Evolutionary conservation across 2,888 invertebrate genomes (phyloP), one percentile per base, ranked within the genome.

Genomic region (Dasypogon diadema): DNA sequence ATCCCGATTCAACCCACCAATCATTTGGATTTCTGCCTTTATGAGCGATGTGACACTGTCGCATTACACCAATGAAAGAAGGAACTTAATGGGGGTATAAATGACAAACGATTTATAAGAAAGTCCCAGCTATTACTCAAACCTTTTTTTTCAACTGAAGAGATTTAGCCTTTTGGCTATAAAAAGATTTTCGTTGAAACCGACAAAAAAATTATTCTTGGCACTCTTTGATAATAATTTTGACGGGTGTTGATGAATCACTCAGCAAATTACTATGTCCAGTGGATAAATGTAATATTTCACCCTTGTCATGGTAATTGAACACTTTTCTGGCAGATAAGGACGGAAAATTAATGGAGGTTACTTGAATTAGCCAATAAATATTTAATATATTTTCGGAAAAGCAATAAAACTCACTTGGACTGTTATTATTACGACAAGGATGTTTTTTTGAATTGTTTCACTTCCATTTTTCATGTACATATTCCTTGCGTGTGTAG

Each of bases 181-280:
- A 24, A 24, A 58, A 10, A 24, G 6, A 16, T 10, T 5, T 18
- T 26, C 8, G 22, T 58, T n/a, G 26, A 12, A 16, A 58, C n/a
- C 16, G 16, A 8, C 14, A 6, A 34, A 30, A 30, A 30, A 6
- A 30, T 30, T 30, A 6, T 30, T 30, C 24, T n/a, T 30, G 24
- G 16, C n/a, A 30, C 58, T 16, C 30, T 58, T 58, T 58, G 26
- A 58, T 58, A 58, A 16, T 16, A 58, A 16, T 58, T 58, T 30
- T 34, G 58, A 58, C 34, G 58, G 58, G 30, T 58, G 58, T 58
- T 58, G 58, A 58, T 58, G 58, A 58, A 58, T 58, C 26, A 58
- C 58, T 26, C 30, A 58, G 58, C 16, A 30, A 58, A 58, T 58
- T 58, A 58, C 26, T 58, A 26, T 16, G 26, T 30, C 30, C 30